Evolutionary conservation across 2,113 vertebrate species (phyloP).

Genomic region (Nicator chloris): DNA sequence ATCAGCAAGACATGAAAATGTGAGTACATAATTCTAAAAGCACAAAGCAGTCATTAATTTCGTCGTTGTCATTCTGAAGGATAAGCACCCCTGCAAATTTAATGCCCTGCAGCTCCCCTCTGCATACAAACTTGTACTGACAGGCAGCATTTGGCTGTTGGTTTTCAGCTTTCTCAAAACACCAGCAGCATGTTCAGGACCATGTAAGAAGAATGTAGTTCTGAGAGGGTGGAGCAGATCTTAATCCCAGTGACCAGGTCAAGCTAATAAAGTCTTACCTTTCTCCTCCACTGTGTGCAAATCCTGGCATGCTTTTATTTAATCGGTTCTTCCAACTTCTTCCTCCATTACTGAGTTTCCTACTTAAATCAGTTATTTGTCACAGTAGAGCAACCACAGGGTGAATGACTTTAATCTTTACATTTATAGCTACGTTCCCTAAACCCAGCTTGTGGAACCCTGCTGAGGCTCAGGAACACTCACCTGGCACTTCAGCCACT

Average conservation of each 20-base stretch:
- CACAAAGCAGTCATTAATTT: neutral
- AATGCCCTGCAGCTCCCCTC: neutral
- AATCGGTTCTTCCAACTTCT: neutral
- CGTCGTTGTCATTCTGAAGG: neutral
- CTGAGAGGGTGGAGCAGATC: neutral
- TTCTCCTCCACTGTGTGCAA: accelerated
- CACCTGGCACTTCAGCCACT: neutral
- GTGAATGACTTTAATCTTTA: neutral
- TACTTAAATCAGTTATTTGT: neutral
- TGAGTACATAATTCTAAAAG: neutral
- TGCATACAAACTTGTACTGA: neutral
- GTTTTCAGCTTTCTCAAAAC: neutral
- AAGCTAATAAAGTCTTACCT: neutral
- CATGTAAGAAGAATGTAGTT: accelerated
- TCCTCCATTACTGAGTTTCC: neutral
- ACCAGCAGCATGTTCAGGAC: neutral
- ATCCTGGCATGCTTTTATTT: neutral
- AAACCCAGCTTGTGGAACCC: neutral
- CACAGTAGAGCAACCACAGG: neutral
- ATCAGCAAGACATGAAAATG: neutral
- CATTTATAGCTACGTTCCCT: accelerated
- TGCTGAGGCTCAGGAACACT: neutral
- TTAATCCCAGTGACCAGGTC: neutral
- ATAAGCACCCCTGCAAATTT: no score
- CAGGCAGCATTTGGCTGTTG: neutral